A percentile compares a stretch with the other conserved stretches of the same genome.
Conservation (phyloP, 2,797 vertebrate genomes). For the Tragopan temminckii region DNA sequence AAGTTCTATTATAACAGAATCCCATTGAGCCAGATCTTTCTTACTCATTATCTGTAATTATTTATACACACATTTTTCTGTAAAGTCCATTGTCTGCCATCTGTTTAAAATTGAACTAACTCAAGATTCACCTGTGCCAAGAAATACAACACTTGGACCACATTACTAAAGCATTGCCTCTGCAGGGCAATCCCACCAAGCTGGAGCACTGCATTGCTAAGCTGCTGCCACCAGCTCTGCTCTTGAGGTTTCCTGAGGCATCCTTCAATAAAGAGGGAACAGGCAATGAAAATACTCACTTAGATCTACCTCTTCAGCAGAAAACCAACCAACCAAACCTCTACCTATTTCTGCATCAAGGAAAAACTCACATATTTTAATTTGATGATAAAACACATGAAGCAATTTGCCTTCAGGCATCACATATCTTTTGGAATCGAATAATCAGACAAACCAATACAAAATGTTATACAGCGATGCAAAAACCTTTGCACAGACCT, state of each 20-base stretch:
- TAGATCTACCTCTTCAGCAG: background rate
- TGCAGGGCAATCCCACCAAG: background rate
- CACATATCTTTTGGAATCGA: background rate
- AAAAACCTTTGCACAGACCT: background rate
- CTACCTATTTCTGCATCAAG: rapidly evolving
- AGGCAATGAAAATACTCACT: background rate
- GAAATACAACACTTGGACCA: background rate
- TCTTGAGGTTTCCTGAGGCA: background rate
- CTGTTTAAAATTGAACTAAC: background rate
- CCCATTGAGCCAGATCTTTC: background rate
- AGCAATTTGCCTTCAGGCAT: background rate
- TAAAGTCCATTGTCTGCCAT: background rate
- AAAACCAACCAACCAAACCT: background rate
- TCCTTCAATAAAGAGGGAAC: background rate
- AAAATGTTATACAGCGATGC: background rate
- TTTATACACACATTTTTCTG: background rate
- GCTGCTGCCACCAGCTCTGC: background rate
- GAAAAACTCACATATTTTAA: background rate
- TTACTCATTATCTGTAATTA: rapidly evolving
- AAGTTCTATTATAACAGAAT: background rate
- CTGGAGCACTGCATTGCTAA: background rate
- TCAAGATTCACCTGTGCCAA: background rate
- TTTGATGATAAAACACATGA: background rate
- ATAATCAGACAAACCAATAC: background rate
- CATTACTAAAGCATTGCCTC: background rate